Evolutionary conservation across 2,797 vertebrate genomes (phyloP).

Genomic region (Pachyuromys duprasi): DNA sequence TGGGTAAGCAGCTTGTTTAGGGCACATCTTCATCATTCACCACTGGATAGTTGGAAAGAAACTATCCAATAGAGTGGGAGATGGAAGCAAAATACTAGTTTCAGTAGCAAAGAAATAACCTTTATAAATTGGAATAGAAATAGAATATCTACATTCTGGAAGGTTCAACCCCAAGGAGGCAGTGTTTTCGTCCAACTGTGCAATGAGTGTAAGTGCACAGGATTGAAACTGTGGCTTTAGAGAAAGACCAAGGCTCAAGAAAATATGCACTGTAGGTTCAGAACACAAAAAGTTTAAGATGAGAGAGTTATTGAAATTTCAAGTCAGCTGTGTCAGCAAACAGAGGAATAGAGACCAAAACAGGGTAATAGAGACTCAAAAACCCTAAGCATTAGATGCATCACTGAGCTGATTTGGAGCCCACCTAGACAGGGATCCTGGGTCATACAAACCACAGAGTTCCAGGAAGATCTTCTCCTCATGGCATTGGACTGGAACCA

Average conservation of each 20-base stretch:
- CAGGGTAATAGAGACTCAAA: not conserved
- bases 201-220: not conserved
- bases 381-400: not conserved
- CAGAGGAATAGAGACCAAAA: too few species aligned
- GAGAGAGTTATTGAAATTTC: not conserved
- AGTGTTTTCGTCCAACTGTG: not conserved
- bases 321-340: not conserved
- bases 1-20: not conserved
- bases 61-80: not conserved
- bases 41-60: not conserved
- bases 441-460: not conserved
- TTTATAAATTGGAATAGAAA: not conserved
- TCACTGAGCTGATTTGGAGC: not conserved
- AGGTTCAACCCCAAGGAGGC: too few species aligned
- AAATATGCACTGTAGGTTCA: not conserved
- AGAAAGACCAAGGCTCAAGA: not conserved
- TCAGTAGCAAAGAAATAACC: not conserved
- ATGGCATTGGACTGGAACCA: too few species aligned
- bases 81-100: not conserved
- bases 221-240: not conserved
- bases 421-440: not conserved
- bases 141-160: not conserved
- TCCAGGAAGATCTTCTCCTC: not conserved
- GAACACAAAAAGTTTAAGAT: not conserved
- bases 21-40: not conserved